Evolutionary conservation across 2,888 invertebrate species (phyloP).

Genomic region (Lymantria monacha): DNA sequence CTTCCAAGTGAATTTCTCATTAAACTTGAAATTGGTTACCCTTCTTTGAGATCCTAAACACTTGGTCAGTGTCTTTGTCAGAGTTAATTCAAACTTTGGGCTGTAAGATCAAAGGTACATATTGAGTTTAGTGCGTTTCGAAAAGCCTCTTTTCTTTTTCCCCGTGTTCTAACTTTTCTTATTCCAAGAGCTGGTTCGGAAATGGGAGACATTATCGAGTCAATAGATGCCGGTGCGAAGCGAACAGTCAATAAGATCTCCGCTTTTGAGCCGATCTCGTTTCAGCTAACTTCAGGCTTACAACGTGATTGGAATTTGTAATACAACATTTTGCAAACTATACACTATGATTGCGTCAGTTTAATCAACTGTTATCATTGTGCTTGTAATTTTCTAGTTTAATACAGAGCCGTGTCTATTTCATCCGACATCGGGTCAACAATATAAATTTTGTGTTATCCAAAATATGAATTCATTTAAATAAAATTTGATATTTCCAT

Average conservation of each 20-base stretch:
- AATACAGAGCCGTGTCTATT: slow-evolving; percentile 7
- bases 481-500: no score
- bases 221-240: slow-evolving; percentile 69
- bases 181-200: slow-evolving; percentile 73
- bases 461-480: no score
- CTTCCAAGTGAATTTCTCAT: slow-evolving; percentile 65
- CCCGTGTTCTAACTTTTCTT: slow-evolving; percentile 72
- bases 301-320: slow-evolving; percentile 56
- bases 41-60: slow-evolving; percentile 56
- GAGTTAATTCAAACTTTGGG: slow-evolving; percentile 70
- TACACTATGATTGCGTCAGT: slow-evolving; percentile 45
- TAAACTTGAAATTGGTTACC: slow-evolving; percentile 70
- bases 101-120: slow-evolving; percentile 70
- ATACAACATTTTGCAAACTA: slow-evolving; percentile 40
- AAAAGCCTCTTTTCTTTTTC: slow-evolving; percentile 68
- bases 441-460: neutral
- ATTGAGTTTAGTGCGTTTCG: slow-evolving; percentile 67
- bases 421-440: neutral
- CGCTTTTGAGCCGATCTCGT: slow-evolving; percentile 63
- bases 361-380: slow-evolving; percentile 52
- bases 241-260: slow-evolving; percentile 68
- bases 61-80: slow-evolving; percentile 68
- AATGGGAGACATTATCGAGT: slow-evolving; percentile 78
- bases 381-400: slow-evolving; percentile 19
- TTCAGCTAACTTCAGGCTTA: slow-evolving; percentile 59